phyloP scores from a whole-genome alignment of 2,888 invertebrate species.

The Andrena trimmerana region DNA sequence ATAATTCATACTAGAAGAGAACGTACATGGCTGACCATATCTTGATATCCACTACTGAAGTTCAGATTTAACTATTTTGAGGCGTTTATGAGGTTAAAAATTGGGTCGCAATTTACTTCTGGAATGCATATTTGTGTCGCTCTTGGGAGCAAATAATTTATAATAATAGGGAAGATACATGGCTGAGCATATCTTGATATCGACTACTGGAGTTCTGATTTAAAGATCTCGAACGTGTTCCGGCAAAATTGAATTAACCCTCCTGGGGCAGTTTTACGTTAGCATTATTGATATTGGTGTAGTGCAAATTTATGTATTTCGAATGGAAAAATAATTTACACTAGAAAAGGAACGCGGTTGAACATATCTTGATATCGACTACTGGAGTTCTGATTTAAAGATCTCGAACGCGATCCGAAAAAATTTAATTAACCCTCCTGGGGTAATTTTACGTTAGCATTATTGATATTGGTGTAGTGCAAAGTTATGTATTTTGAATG shows the following conservation, averaged over 20 bases:
- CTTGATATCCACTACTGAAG: slow-evolving; percentile 28
- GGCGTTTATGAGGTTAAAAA: too few relatives aligned
- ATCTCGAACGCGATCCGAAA: not conserved
- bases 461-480: not conserved
- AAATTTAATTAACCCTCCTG: slow-evolving; percentile 7
- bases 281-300: not conserved
- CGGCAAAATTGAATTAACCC: slow-evolving; percentile 6
- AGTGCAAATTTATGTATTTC: not conserved
- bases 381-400: slow-evolving; percentile 20
- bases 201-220: slow-evolving; percentile 28
- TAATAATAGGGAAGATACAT: not conserved
- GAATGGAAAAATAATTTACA: not conserved
- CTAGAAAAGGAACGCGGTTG: not conserved
- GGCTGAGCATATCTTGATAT: slow-evolving; percentile 11
- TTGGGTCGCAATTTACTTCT: too few relatives aligned
- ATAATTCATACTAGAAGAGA: too few relatives aligned
- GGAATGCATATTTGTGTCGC: too few relatives aligned
- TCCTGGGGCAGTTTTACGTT: not conserved
- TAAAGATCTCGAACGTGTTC: not conserved
- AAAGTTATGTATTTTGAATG: not conserved
- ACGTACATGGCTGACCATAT: not conserved
- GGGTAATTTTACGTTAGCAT: not conserved
- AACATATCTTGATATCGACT: not conserved
- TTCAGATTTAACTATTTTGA: not conserved
- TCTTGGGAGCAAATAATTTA: too few relatives aligned